Evolutionary conservation across 1,140 invertebrate genomes (phyloP), one percentile per base, ranked within the genome.

Genomic region (Helicoverpa zea): DNA sequence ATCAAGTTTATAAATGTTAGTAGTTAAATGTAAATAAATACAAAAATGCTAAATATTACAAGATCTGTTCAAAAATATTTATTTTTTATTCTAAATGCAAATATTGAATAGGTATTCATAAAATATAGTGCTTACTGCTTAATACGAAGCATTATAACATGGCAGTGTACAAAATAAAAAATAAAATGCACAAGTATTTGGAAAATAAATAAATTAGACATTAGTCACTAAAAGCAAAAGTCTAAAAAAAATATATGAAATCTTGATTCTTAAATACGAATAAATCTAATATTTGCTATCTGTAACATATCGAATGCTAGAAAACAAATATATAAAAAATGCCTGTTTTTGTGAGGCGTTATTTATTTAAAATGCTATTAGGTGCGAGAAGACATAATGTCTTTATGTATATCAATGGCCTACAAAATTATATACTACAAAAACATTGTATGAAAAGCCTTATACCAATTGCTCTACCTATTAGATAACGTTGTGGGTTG

Each of bases 311-410:
- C 47, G 13, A 54, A 73, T 56, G 47, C 29, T 56, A 58, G 13
- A 72, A 72, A 73, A 73, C 51, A 75, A 75, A 75, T 75, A 56
- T 61, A 75, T 43, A 75, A 73, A 73, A 35, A 35, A 9, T 7
- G 12, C 11, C 12, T 52, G 14, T 35, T 14, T 2, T 29, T 43
- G 0, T 30, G 18, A 58, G 47, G 29, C 9, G 7, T 13, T 23
- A 29, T 29, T 58, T 58, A 7, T 35, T 80, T 79, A 75, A 83
- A 81, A 81, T 81, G 74, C 74, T 78, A 72, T 52, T 51, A 51
- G 76, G 74, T 81, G 78, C 49, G 56, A 79, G 75, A 29, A 58
- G 11, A 30, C 35, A n/a, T 18, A 51, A 30, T 58, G 52, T 43
- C 14, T 58, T 58, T 35, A 35, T 56, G 11, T 35, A 47, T 35